Evolutionary conservation across 2,113 vertebrate genomes (phyloP).

Genomic region (Ursus arctos): DNA sequence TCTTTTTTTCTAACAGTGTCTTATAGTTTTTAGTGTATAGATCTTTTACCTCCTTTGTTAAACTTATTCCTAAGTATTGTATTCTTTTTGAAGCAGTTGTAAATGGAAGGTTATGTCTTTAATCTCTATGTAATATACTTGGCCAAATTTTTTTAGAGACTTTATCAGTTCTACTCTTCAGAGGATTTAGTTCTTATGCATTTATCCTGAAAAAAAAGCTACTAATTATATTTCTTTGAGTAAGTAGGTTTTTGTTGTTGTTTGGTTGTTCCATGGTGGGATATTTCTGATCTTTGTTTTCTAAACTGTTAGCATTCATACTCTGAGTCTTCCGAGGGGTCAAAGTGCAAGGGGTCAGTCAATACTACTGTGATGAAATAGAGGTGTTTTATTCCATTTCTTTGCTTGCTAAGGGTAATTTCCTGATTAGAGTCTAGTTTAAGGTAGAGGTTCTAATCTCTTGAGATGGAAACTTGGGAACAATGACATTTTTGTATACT

Average conservation of each 20-base stretch:
- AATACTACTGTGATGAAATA: neutral
- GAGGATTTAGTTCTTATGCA: neutral
- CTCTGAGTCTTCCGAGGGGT: neutral
- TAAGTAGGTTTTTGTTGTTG: neutral
- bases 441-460: neutral
- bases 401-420: neutral
- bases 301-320: neutral
- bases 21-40: neutral
- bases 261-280: neutral
- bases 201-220: neutral
- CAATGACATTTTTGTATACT: neutral
- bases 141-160: neutral
- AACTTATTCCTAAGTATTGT: neutral
- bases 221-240: neutral
- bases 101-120: neutral
- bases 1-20: neutral
- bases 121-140: neutral
- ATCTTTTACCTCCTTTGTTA: neutral
- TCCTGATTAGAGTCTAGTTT: neutral
- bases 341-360: neutral
- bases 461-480: slow-evolving; percentile 25
- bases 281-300: neutral
- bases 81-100: neutral
- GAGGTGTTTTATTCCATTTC: neutral
- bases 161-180: neutral